Evolutionary conservation across 2,888 invertebrate species (phyloP), one percentile per base, ranked within the genome.

Genomic region (Teleiodes luculella): DNA sequence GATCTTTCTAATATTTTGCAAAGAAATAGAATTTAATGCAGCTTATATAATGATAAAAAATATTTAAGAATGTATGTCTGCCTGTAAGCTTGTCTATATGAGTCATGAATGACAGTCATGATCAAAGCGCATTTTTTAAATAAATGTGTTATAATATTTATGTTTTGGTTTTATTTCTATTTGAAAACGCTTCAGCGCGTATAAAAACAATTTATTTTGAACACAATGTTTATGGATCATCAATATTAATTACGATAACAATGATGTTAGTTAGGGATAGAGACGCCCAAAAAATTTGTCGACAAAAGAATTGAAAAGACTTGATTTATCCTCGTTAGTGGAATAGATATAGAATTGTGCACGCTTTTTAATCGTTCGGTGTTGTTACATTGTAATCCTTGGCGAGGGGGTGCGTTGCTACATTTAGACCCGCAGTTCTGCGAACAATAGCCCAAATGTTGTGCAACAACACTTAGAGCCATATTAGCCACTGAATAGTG

Each of bases 81-180:
- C 65, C 70, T 80, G 74, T 75, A 74, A 68, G 83, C 80, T 83
- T 70, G 69, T 74, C 74, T 71, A n/a, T 28, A 43, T 20, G 24
- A 43, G 63, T 64, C 58, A 65, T 65, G 66, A 70, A 69, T 66
- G 69, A 65, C 53, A n/a, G 39, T 51, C 28, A 37, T 48, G 65
- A 64, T 65, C 66, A 68, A 74, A 76, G 70, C 76, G 84, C 86
- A 82, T 86, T 87, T 86, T 76, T 82, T 50, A 77, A 83, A 86
- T 86, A 85, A 87, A 88, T 84, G 78, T 84, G 76, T 78, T 69
- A 59, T 47, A 72, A 80, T 76, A 68, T 18, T 62, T 65, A 52
- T 37, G 39, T 11, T 37, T 52, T 63, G 20, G 48, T 68, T 70
- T 74, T 59, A 63, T 72, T 70, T 71, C 2, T 18, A 7, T 35